phyloP scores from a whole-genome alignment of 2,113 vertebrate genomes.

The Lepus timidus region DNA sequence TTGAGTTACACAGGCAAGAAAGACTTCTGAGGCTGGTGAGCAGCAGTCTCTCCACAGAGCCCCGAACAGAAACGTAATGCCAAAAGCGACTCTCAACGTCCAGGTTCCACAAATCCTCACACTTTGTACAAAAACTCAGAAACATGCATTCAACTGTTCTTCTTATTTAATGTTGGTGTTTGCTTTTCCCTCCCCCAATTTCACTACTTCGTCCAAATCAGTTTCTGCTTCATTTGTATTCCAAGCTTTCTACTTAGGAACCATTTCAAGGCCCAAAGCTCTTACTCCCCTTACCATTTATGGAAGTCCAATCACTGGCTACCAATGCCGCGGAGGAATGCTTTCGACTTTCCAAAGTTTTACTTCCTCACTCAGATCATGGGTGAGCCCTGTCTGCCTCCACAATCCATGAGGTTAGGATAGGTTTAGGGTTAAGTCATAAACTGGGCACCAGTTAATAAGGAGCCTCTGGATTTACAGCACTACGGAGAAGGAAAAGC shows the following conservation, averaged over 20 bases:
- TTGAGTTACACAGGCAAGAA: neutral
- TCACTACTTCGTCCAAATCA: conserved; percentile 34
- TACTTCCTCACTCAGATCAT: conserved; percentile 33
- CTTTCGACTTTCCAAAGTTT: conserved; percentile 52
- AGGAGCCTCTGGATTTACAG: conserved; percentile 42
- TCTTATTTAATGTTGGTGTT: conserved; percentile 6
- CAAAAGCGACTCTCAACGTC: neutral
- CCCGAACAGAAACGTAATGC: neutral
- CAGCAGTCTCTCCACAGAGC: neutral
- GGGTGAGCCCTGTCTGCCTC: neutral
- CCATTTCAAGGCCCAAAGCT: conserved; percentile 69
- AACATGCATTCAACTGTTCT: neutral
- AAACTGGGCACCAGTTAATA: conserved; percentile 26
- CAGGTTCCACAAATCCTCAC: neutral
- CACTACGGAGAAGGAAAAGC: neutral
- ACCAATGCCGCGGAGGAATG: conserved; percentile 57
- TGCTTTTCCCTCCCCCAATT: neutral
- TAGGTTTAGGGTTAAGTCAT: conserved; percentile 3
- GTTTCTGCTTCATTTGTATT: conserved; percentile 72
- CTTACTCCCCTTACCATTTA: conserved; percentile 72
- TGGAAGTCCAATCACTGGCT: conserved; percentile 71
- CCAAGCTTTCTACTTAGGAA: conserved; percentile 64
- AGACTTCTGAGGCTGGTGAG: neutral
- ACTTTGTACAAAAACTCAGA: neutral
- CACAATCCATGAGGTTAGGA: neutral